phyloP scores from a whole-genome alignment of 2,113 vertebrate species.

The Spea multiplicata region DNA sequence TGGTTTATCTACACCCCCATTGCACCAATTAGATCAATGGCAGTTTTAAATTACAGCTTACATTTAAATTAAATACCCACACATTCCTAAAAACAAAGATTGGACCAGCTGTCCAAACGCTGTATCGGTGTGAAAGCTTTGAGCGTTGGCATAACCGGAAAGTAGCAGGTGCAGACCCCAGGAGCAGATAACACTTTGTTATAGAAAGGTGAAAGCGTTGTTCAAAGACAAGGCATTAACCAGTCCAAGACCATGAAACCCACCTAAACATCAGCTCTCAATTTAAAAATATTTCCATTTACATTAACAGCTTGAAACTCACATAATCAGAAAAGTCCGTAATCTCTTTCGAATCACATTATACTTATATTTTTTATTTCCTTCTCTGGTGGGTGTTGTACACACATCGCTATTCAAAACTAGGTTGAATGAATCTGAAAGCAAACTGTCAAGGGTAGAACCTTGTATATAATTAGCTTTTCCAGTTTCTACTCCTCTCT shows the following conservation, averaged over 20 bases:
- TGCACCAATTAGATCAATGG: slow-evolving; percentile 50
- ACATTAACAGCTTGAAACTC: slow-evolving; percentile 24
- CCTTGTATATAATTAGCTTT: slow-evolving; percentile 60
- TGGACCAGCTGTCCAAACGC: slow-evolving; percentile 46
- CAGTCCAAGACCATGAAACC: background rate
- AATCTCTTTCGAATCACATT: slow-evolving; percentile 31
- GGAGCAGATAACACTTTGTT: background rate
- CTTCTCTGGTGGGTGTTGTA: slow-evolving; percentile 26
- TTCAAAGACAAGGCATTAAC: background rate
- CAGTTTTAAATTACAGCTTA: slow-evolving; percentile 40
- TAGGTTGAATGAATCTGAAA: slow-evolving; percentile 58
- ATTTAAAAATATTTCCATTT: slow-evolving; percentile 14
- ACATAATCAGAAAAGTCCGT: slow-evolving; percentile 26
- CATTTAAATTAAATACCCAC: slow-evolving; percentile 25
- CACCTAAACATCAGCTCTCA: background rate
- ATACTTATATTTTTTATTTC: slow-evolving; percentile 26
- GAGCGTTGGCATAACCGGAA: slow-evolving; percentile 10
- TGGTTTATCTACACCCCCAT: slow-evolving; percentile 33
- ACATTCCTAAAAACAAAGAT: background rate
- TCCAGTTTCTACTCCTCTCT: slow-evolving; percentile 55
- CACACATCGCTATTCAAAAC: slow-evolving; percentile 40
- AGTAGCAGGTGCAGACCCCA: slow-evolving; percentile 41
- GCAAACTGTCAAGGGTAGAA: slow-evolving; percentile 56
- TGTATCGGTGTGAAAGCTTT: slow-evolving; percentile 40
- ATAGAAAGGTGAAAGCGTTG: background rate